Evolutionary conservation across 2,888 invertebrate genomes (phyloP), one percentile per base, ranked within the genome.

Genomic region (Oscheius sp.): DNA sequence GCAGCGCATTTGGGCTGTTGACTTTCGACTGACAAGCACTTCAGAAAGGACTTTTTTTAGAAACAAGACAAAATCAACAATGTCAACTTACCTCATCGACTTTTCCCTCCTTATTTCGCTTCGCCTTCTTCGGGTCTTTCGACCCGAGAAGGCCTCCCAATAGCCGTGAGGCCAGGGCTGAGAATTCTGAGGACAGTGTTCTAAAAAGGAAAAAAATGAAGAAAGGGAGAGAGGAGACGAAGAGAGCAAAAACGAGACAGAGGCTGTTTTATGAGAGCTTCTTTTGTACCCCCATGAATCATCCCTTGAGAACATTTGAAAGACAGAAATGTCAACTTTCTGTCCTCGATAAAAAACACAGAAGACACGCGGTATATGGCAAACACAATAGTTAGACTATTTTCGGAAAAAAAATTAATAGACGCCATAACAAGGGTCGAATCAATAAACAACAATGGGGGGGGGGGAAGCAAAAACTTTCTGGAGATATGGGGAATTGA

Each of bases 401-500:
- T n/a, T n/a, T n/a, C n/a, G n/a, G n/a, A n/a, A n/a, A n/a, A n/a
- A n/a, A n/a, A n/a, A n/a, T n/a, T n/a, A n/a, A n/a, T n/a, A n/a
- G n/a, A n/a, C 36, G 14, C 14, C 36, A 14, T 9, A 14, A 36
- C 8, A 36, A 36, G 14, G 36, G 36, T 36, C 8, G 36, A 36
- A 14, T 36, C 8, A 36, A 9, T 36, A 9, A 14, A 14, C 36
- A 8, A 36, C 8, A 36, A 36, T 9, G 36, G 36, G 36, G 8
- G 36, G 14, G 36, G 14, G 14, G 14, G 36, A 36, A 36, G 36
- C 8, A 36, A 36, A n/a, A n/a, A n/a, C n/a, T 17, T 24, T 50
- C 41, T 71, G 71, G 71, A 71, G 71, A 61, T 71, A 71, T 72
- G 49, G 71, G 72, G 72, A 72, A 72, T 72, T 70, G 72, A 72